Percentiles rank a stretch among this genome's conserved stretches.
phyloP scores from a whole-genome alignment of 2,797 vertebrate species.

The Siniperca undulata region DNA sequence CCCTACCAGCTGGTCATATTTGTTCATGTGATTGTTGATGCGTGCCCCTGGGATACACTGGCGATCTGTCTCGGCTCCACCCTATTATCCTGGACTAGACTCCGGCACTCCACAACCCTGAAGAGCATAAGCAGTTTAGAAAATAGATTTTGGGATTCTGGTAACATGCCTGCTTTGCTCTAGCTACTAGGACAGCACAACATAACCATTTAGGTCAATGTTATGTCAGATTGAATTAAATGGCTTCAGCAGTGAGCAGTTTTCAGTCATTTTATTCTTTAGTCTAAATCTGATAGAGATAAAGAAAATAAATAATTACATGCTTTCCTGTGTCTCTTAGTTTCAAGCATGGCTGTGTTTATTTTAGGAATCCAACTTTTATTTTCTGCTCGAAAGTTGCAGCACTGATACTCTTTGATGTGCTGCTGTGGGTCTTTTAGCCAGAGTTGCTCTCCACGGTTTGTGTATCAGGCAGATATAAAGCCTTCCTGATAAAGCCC shows the following conservation, averaged over 20 bases:
- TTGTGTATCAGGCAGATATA: neutral
- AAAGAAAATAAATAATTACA: neutral
- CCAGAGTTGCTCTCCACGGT: neutral
- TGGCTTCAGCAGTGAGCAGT: neutral
- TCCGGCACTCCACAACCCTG: neutral
- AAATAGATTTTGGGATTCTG: neutral
- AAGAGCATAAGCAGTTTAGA: neutral
- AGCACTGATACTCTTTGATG: constrained; percentile 2
- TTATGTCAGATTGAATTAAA: neutral
- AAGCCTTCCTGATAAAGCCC: constrained; percentile 1
- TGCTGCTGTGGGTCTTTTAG: constrained; percentile 17
- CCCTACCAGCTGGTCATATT: neutral
- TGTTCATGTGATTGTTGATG: neutral
- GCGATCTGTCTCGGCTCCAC: neutral
- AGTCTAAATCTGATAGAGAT: constrained; percentile 19
- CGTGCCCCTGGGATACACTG: neutral
- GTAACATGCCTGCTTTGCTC: neutral
- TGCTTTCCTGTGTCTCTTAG: neutral
- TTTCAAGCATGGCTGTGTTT: constrained; percentile 3
- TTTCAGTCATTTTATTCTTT: neutral
- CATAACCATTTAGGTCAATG: neutral
- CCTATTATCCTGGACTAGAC: neutral
- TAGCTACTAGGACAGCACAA: neutral
- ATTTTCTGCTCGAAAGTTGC: constrained; percentile 8
- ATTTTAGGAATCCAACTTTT: constrained; percentile 22